Evolutionary conservation across 2,888 invertebrate genomes (phyloP).

Genomic region (Tachina grossa): DNA sequence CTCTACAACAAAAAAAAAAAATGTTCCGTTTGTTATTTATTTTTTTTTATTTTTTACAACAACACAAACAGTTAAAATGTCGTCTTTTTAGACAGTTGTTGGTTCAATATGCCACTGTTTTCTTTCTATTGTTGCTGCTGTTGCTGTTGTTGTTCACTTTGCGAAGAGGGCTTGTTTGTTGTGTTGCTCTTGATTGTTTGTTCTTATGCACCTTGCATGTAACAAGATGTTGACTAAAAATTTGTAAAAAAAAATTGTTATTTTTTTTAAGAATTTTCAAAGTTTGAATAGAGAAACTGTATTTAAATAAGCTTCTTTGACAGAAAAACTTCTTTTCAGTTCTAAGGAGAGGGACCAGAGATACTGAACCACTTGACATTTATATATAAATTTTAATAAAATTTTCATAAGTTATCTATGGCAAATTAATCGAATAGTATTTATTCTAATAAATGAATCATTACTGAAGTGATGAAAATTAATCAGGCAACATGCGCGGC

Average conservation of each 20-base stretch:
- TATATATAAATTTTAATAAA: no score
- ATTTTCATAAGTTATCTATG: no score
- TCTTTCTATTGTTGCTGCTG: slow-evolving; percentile 13
- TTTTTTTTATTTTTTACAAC: slow-evolving; percentile 35
- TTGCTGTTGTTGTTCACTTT: slow-evolving; percentile 19
- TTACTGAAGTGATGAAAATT: no score
- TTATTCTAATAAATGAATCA: no score
- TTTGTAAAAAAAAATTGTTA: background rate
- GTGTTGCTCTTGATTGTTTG: slow-evolving; percentile 28
- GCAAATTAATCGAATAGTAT: no score
- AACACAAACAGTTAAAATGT: slow-evolving; percentile 68
- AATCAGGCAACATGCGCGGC: no score
- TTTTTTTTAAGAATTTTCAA: background rate
- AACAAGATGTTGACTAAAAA: background rate
- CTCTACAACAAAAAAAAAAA: slow-evolving; percentile 1
- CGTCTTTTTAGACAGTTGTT: slow-evolving; percentile 68
- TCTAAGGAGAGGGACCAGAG: no score
- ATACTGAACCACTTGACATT: no score
- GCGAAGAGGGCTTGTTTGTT: slow-evolving; percentile 27
- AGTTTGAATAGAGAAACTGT: background rate
- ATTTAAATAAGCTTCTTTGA: background rate
- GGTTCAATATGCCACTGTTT: slow-evolving; percentile 63
- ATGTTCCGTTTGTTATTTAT: slow-evolving; percentile 55
- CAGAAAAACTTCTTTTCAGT: background rate
- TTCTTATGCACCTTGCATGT: slow-evolving; percentile 18